Percentiles rank a stretch among this genome's conserved stretches.
phyloP scores from a whole-genome alignment of 2,113 vertebrate species.

The Sphaerodactylus townsendi region DNA sequence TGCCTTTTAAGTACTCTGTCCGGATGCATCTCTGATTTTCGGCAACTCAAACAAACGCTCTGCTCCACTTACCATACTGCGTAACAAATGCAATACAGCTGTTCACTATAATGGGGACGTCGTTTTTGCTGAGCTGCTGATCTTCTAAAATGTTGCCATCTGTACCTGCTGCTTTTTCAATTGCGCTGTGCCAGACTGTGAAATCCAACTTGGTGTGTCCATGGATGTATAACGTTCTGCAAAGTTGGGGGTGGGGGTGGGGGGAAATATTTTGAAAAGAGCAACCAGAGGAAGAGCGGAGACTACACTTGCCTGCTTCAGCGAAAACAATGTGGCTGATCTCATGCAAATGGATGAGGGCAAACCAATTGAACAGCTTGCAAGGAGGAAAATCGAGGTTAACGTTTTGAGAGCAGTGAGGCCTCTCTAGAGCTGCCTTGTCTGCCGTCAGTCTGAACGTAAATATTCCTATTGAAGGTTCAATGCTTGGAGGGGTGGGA shows the following conservation, averaged over 20 bases:
- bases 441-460: background rate
- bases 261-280: conserved; percentile 57
- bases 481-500: background rate
- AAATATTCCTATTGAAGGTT: background rate
- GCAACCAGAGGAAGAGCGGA: background rate
- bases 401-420: background rate
- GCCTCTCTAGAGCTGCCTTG: background rate
- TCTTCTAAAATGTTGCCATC: conserved; percentile 89
- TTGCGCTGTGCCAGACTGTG: conserved; percentile 89
- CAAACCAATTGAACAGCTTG: background rate
- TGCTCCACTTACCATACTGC: conserved; percentile 87
- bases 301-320: background rate
- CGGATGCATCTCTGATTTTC: conserved; percentile 29
- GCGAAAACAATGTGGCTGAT: background rate
- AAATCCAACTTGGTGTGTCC: conserved; percentile 90
- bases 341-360: background rate
- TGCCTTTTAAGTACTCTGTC: conserved; percentile 19
- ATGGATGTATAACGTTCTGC: conserved; percentile 91
- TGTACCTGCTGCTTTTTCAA: conserved; percentile 90
- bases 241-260: conserved; percentile 40
- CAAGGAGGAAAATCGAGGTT: background rate
- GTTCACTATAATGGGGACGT: conserved; percentile 91
- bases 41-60: conserved; percentile 53
- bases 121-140: conserved; percentile 96
- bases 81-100: conserved; percentile 98